Base-by-base conservation (phyloP, 2,113 vertebrate genomes). In the Daboia siamensis region DNA sequence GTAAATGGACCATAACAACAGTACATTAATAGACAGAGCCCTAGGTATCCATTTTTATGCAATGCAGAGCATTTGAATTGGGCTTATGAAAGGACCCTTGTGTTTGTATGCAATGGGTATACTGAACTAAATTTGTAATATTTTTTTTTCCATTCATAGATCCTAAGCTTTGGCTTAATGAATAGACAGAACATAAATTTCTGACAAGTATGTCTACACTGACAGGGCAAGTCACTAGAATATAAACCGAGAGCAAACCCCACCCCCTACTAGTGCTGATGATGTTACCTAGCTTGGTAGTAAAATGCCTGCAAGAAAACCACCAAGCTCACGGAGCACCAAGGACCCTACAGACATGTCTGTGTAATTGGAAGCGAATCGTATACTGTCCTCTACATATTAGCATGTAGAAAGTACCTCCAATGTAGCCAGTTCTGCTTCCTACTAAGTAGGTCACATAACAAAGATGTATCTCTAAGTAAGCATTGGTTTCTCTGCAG, bases 1-100 rank as follows among this genome's bases (percentile, higher is more conserved):
- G 44, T 26, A 94, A 95, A 95, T 94, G 92, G 89, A 33, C 11
- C 94, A 87, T 94, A 91, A 90, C 17, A 94, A 93, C 64, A 96
- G 3, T 61, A 57, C 48, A 94, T 95, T 95, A 91, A 91, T 92
- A 69, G 93, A 87, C 33, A 86, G 88, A 94, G 39, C 46, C 52
- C 57, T 91, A 86, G 52, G 26, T 89, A 90, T 92, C 54, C 55
- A 92, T 46, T 90, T 95, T 69, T 93, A n/a, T 91, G 90, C 93
- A 92, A 54, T 90, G 39, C 86, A 1, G 52, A 0, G 4, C 44
- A 91, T 86, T 91, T 93, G 48, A 89, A 93, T 23, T 84, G 29
- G 55, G 56, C 39, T 91, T 85, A 39, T 0, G 7, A 59, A 85
- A 85, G 54, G 11, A 74, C 54, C 54, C 55, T 1, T 5, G 0